phyloP scores from a whole-genome alignment of 92 coral and sea anemone genomes.

The Blastomussa wellsi region DNA sequence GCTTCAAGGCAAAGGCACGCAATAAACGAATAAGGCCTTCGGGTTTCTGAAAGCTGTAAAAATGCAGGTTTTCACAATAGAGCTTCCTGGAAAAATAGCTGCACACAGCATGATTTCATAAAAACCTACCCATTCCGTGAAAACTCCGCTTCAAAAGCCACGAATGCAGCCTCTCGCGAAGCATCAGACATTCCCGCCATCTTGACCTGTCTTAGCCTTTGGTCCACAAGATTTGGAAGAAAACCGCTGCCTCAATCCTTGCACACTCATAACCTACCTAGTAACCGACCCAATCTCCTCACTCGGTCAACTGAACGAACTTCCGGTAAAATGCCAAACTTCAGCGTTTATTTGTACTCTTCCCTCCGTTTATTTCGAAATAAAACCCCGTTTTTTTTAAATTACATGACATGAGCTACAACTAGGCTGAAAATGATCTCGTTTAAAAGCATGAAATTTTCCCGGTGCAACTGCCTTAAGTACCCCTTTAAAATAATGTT shows the following conservation, averaged over 20 bases:
- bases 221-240: not conserved
- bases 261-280: not conserved
- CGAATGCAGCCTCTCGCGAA: conserved; percentile 36
- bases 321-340: conserved; percentile 20
- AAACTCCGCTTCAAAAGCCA: conserved; percentile 51
- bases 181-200: not conserved
- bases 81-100: not conserved
- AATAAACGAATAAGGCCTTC: conserved; percentile 28
- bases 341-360: not conserved
- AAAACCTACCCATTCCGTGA: conserved; percentile 45
- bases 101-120: no score
- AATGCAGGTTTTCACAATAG: not conserved
- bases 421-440: not conserved
- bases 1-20: conserved; percentile 29
- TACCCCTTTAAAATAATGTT: conserved; percentile 31
- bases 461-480: no score
- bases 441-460: not conserved
- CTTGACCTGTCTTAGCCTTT: conserved; percentile 1
- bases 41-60: conserved; percentile 26
- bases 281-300: conserved; percentile 12
- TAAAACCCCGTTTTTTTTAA: not conserved
- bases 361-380: not conserved
- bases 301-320: conserved; percentile 5
- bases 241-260: conserved; percentile 9
- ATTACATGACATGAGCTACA: not conserved